Evolutionary conservation across 2,113 vertebrate genomes (phyloP).

Genomic region (Leiothrix lutea): DNA sequence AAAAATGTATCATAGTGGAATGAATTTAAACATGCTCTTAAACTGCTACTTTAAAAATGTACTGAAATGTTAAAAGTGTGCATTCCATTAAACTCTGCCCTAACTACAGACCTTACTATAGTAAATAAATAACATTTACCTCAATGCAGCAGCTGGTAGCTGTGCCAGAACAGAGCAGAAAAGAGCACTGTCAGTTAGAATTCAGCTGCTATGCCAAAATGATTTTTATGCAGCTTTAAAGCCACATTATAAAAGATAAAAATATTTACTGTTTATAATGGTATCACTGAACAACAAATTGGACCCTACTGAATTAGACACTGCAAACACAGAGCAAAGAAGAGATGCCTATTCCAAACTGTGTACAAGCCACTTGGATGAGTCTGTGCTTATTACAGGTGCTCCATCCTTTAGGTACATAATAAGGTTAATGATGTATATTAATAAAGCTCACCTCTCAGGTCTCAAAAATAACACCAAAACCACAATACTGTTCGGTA

Average conservation of each 20-base stretch:
- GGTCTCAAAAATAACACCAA: background rate
- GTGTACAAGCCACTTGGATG: fast-evolving
- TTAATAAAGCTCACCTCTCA: background rate
- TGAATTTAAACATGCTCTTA: background rate
- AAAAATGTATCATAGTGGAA: background rate
- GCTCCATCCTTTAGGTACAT: background rate
- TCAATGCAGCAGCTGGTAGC: background rate
- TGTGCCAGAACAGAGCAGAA: background rate
- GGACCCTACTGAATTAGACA: background rate
- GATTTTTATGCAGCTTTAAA: background rate
- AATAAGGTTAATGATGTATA: background rate
- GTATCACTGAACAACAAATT: background rate
- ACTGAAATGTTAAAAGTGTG: background rate
- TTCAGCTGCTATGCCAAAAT: background rate
- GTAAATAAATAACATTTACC: background rate
- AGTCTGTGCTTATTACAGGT: background rate
- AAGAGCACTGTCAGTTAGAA: background rate
- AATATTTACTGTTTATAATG: background rate
- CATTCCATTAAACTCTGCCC: background rate
- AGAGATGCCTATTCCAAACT: background rate
- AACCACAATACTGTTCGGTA: background rate
- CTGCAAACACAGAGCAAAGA: background rate
- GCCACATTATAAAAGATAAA: background rate
- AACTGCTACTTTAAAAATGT: background rate
- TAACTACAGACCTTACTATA: background rate